phyloP scores from a whole-genome alignment of 2,113 vertebrate species.

The Bufo gargarizans region DNA sequence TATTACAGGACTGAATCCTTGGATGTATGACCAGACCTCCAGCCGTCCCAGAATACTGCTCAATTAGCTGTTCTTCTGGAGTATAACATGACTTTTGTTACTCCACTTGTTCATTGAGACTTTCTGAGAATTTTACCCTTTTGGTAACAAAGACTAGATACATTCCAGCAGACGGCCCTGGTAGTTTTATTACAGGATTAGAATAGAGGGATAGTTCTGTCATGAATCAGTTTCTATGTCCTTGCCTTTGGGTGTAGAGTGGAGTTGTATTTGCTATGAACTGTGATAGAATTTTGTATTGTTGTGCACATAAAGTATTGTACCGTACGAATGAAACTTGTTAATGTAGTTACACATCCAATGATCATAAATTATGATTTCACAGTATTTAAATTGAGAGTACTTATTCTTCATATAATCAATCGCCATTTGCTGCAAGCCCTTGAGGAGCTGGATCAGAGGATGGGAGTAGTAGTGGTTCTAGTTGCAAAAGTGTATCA shows the following conservation, averaged over 20 bases:
- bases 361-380: no score
- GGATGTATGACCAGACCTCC: background rate
- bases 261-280: background rate
- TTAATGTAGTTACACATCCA: background rate
- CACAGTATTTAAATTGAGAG: no score
- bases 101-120: background rate
- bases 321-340: background rate
- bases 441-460: no score
- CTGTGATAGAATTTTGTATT: background rate
- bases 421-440: no score
- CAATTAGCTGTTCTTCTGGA: slow-evolving; percentile 35
- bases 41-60: background rate
- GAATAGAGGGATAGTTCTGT: background rate
- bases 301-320: background rate
- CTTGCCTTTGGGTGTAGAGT: background rate
- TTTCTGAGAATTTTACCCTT: slow-evolving; percentile 45
- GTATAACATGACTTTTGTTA: slow-evolving; percentile 50
- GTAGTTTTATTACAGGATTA: background rate
- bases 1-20: background rate
- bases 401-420: no score
- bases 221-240: background rate
- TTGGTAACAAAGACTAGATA: slow-evolving; percentile 38
- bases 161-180: slow-evolving; percentile 35
- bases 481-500: no score
- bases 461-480: no score